These are phyloP conservation scores for Paratilapia polleni DNA, from an alignment of 2,113 vertebrate species.

Conservation along the genomic window DNA sequence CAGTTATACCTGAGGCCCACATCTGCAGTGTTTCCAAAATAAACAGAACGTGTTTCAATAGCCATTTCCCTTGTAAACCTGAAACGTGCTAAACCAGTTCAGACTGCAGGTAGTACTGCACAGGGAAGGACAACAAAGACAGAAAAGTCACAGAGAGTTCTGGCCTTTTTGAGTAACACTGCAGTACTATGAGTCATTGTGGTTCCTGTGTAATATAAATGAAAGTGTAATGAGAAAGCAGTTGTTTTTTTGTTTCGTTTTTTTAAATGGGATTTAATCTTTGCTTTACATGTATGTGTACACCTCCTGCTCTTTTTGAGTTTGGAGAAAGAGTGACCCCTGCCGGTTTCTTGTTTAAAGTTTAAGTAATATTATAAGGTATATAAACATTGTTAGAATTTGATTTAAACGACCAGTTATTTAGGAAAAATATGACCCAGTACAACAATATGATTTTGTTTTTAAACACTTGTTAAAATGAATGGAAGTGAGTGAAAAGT, in stretches of 20 bases:
- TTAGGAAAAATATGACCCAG: neutral
- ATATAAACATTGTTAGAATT: neutral
- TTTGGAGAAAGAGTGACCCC: slow-evolving; percentile 16
- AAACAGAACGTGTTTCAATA: neutral
- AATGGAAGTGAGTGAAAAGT: rapidly evolving
- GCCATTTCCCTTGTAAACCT: neutral
- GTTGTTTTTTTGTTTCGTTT: neutral
- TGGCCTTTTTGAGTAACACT: too few species aligned
- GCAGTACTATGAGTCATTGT: neutral
- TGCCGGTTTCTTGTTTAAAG: slow-evolving; percentile 28
- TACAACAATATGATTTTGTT: neutral
- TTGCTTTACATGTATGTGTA: neutral
- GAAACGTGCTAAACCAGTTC: slow-evolving; percentile 59
- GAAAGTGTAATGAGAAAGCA: neutral
- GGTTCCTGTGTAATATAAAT: neutral
- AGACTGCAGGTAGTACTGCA: neutral
- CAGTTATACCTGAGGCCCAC: neutral
- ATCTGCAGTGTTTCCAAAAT: neutral
- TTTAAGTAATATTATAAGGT: neutral
- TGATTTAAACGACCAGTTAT: neutral
- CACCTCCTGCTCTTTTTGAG: neutral
- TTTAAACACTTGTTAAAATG: neutral
- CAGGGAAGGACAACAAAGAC: neutral
- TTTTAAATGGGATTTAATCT: neutral
- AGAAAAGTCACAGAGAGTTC: neutral